Base-by-base conservation (phyloP, 1,140 invertebrate species). In the Brachionus calyciflorus region DNA sequence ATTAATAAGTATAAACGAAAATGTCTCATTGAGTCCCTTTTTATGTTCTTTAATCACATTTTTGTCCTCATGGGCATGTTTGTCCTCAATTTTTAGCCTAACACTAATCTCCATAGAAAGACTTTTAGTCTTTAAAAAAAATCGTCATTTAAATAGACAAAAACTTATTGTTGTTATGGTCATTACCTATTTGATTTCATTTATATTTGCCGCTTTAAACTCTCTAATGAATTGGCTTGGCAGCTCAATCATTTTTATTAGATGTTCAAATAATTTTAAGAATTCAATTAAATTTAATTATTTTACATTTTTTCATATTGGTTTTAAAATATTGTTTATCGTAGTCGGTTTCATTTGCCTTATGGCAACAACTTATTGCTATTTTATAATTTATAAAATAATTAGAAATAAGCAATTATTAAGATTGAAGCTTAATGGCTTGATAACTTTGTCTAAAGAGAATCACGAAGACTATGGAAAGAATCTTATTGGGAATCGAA, bases 81-180 rank as follows among this genome's bases (percentile, higher is more conserved):
- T 73, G n/a, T 73, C 69, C 14, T 73, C 69, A 49, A 73, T 73
- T 21, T 51, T 73, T 19, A 73, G 69, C n/a, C 51, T 73, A 24
- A 55, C 51, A 37, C 30, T 73, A 2, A 73, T 73, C 46, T 73
- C 69, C 12, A 7, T 73, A 5, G 69, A 73, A 24, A 9, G 69
- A 12, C 21, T 40, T 48, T 21, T 73, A 33, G 69, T 73, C 7
- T 73, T 73, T 46, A 73, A 73, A 40, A 49, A 14, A 9, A 73
- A 73, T 30, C 30, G 69, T 12, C 69, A 51, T 33, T 30, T 73
- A 17, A 73, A 55, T 21, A 17, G 30, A n/a, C 49, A 40, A 14
- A 55, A 19, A 73, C 30, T 73, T 30, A 2, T 55, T 24, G 12
- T 51, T 9, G 7, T 49, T 9, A 73, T 73, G 2, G 14, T 73